Base-by-base conservation (phyloP, 2,888 invertebrate species). In the Didymodactylos carnosus region DNA sequence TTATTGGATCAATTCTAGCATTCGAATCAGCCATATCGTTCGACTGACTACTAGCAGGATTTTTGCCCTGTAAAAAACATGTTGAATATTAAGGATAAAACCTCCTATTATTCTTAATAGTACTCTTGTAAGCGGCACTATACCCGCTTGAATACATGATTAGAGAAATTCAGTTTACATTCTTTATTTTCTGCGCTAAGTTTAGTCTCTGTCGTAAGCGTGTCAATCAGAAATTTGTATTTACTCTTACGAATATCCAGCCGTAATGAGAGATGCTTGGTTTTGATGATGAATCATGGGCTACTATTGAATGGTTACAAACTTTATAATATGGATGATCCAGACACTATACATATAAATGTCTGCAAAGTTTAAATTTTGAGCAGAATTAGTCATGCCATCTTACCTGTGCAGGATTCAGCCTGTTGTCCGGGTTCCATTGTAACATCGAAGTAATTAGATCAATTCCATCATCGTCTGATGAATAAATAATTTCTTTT, bases 381-480 rank as follows among this genome's bases (percentile, higher is more conserved):
- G n/a, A n/a, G n/a, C n/a, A n/a, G n/a, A n/a, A n/a, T n/a, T n/a
- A n/a, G n/a, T n/a, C n/a, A n/a, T n/a, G 14, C 8, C 11, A 71
- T 46, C 25, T 73, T 73, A 85, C 85, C 80, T 83, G 82, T 73
- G 80, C 80, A 39, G 94, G 92, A 0, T 91, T 91, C 1, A 97
- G 97, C 78, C 98, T 87, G 80, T 91, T 90, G 70, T 89, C 87
- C 0, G 97, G 94, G 83, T 94, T 91, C 89, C 95, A 98, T 76
- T 88, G 87, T 79, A 98, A 84, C 86, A 94, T 87, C 77, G 92
- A 90, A 79, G 89, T 88, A 81, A 97, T 88, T 74, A 97, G 84
- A 78, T 88, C 88, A 72, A 94, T 86, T 4, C 90, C 94, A 51
- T 91, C 88, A 75, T 87, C 86, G 80, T 91, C 89, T n/a, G 91